Percentiles rank a stretch among this genome's conserved stretches.
Conservation (phyloP, 1,140 invertebrate genomes). For the Hylaeus anthracinus region DNA sequence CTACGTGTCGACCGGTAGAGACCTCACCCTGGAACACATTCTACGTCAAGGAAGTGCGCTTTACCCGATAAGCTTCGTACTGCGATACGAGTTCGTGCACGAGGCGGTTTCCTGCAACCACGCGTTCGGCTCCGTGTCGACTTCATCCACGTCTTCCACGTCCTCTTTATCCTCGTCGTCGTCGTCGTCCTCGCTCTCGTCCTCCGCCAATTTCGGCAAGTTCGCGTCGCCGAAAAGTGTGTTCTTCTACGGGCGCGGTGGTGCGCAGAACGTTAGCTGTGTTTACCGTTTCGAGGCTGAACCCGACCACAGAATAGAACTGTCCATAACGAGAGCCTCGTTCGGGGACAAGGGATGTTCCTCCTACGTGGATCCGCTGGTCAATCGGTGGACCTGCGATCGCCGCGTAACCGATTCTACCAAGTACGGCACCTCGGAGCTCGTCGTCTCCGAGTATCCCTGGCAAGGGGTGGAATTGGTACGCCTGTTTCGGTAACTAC, state of each 20-base stretch:
- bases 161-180: slow-evolving; percentile 67
- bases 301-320: slow-evolving; percentile 84
- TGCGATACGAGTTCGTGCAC: slow-evolving; percentile 90
- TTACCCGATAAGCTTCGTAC: slow-evolving; percentile 88
- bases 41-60: slow-evolving; percentile 89
- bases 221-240: slow-evolving; percentile 90
- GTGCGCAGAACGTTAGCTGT: slow-evolving; percentile 88
- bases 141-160: slow-evolving; percentile 61
- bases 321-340: slow-evolving; percentile 84
- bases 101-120: slow-evolving; percentile 83
- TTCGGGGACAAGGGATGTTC: slow-evolving; percentile 86
- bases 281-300: slow-evolving; percentile 87
- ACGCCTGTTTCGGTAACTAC: not conserved
- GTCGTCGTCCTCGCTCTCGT: slow-evolving; percentile 51
- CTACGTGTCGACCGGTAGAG: slow-evolving; percentile 87
- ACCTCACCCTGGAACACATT: slow-evolving; percentile 87
- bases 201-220: slow-evolving; percentile 79
- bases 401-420: slow-evolving; percentile 63
- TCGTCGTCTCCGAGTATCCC: slow-evolving; percentile 87
- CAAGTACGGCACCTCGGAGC: slow-evolving; percentile 82
- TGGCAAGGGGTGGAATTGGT: slow-evolving; percentile 86
- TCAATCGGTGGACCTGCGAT: slow-evolving; percentile 86
- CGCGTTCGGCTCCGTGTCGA: slow-evolving; percentile 80
- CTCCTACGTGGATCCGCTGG: slow-evolving; percentile 84
- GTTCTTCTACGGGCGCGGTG: slow-evolving; percentile 91